Base-by-base conservation (phyloP, 1,140 invertebrate genomes). In the Drosophila guanche region DNA sequence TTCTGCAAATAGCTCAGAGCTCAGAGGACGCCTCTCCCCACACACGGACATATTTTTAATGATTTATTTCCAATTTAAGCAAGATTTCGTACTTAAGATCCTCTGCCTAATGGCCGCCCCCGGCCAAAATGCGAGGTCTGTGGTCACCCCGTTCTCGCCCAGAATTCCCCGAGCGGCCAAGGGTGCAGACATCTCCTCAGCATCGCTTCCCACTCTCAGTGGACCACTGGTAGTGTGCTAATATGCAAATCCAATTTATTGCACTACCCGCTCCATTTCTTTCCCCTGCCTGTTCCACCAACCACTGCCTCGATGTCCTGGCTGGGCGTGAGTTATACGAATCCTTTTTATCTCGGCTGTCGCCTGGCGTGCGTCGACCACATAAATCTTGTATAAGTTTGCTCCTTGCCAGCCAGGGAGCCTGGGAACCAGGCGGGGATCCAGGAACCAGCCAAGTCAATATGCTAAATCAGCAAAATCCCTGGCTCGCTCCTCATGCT, bases 161-260 rank as follows among this genome's bases (percentile, higher is more conserved):
- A 22, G 43, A 61, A 67, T 65, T 65, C 61, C 51, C 55, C 5
- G n/a, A 59, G 51, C 14, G 29, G 43, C 56, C 12, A 43, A 59
- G 73, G 72, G 60, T 58, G 61, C 43, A 76, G n/a, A 37, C 25
- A 16, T 29, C 37, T 16, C 29, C n/a, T 48, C 7, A 2, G 3
- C 23, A 20, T 25, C 46, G 25, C 41, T 5, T 20, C 7, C 14
- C 8, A 5, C 29, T 6, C 23, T 53, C 33, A 48, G 56, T 16
- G 33, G 47, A 46, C 53, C 48, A 50, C 57, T 61, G 47, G 62
- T 58, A 75, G 81, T 74, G 88, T 88, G 79, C 88, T 90, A 90
- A 90, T 90, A 90, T 90, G 88, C 83, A 90, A 90, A 90, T 90
- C 83, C 89, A 90, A 85, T 88, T 90, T 83, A 90, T 90, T 84